Conservation (phyloP, 2,113 vertebrate genomes). For the Aepyceros melampus region DNA sequence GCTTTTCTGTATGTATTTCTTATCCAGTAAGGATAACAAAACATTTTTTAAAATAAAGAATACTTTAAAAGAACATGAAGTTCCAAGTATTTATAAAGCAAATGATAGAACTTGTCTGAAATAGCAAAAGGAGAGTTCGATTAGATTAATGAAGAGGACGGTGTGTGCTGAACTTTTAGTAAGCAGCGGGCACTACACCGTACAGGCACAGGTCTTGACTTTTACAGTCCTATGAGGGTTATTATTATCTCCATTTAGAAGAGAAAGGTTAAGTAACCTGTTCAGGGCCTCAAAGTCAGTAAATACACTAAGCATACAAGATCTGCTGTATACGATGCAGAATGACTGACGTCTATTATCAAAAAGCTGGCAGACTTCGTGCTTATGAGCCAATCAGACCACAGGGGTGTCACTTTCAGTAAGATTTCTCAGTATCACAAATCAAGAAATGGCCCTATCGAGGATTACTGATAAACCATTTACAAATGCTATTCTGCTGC, state of each 20-base stretch:
- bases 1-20: background rate
- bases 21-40: background rate
- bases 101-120: background rate
- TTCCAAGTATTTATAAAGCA: slow-evolving; percentile 39
- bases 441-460: background rate
- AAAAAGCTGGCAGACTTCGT: background rate
- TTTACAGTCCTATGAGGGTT: background rate
- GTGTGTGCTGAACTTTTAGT: background rate
- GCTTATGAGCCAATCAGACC: background rate
- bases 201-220: background rate
- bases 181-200: background rate
- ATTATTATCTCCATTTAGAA: background rate
- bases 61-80: background rate
- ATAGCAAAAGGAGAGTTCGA: background rate
- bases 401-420: background rate
- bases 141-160: background rate
- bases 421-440: background rate
- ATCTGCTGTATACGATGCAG: background rate
- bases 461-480: background rate
- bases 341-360: background rate
- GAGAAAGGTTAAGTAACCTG: background rate
- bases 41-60: background rate
- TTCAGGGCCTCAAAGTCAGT: background rate
- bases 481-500: background rate
- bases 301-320: background rate